Evolutionary conservation across 2,888 invertebrate genomes (phyloP), one percentile per base, ranked within the genome.

Genomic region (Hoplodrina blanda): DNA sequence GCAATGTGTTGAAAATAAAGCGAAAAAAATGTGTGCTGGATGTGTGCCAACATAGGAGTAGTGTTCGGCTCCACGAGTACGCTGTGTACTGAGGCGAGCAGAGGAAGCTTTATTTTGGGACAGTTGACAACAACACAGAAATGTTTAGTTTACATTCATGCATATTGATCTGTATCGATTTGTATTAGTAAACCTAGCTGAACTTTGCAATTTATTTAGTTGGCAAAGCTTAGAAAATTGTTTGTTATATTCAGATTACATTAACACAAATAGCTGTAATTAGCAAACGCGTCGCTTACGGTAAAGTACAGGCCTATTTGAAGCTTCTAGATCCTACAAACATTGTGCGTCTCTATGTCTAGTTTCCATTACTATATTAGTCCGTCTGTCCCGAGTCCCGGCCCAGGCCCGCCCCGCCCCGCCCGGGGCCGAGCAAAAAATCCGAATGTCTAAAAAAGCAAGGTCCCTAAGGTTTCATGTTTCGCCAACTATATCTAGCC

Each of bases 291-390:
- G 2, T 52, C 62, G 66, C 62, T 59, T 33, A 8, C 15, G n/a
- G n/a, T 66, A 53, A 25, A 30, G 13, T n/a, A 44, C 75, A 4
- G 10, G 11, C 50, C 30, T 59, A 37, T 20, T 13, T 30, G 33
- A 62, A 67, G 30, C 62, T 65, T 75, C 59, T 56, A 70, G 54
- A 61, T 70, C 62, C 44, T 62, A 68, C 62, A 62, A 78, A 82
- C 80, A 76, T 82, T 80, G 80, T 73, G 8, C 41, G 41, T 81
- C 69, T 56, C 25, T 66, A 30, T 71, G 74, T 68, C 74, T 77
- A 69, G 81, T 74, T 82, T 76, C 69, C 68, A 80, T 82, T 79
- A 75, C 81, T 80, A 81, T 78, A 85, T 86, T 83, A 82, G 83
- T 77, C 50, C 73, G 76, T 62, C 63, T 69, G 64, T 66, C 73